phyloP scores from a whole-genome alignment of 2,797 vertebrate genomes.

The Setipinna tenuifilis region DNA sequence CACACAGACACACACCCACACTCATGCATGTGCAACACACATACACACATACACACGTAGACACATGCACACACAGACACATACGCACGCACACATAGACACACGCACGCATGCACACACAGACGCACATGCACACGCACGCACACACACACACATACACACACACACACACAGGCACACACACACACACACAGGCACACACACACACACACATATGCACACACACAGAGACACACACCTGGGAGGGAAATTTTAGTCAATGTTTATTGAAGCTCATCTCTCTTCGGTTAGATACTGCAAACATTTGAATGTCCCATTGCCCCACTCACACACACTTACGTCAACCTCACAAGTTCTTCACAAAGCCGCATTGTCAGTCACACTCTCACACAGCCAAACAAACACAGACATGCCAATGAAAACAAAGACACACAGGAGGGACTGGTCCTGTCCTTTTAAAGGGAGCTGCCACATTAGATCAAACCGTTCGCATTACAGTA shows the following conservation, averaged over 20 bases:
- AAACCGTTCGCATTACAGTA: slow-evolving; percentile 18
- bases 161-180: no score
- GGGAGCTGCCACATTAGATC: slow-evolving; percentile 23
- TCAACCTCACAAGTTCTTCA: no score
- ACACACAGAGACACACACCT: slow-evolving; percentile 4
- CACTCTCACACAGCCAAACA: slow-evolving; percentile 1
- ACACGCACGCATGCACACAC: no score
- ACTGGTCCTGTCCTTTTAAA: slow-evolving; percentile 12
- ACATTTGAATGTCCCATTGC: background rate
- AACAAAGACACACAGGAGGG: background rate
- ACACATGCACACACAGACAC: no score
- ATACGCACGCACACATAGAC: no score
- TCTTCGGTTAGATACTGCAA: background rate
- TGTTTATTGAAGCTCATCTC: background rate
- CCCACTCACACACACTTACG: background rate
- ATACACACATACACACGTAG: no score
- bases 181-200: no score
- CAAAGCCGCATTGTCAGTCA: background rate
- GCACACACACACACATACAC: no score
- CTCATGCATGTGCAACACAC: no score
- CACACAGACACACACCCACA: no score
- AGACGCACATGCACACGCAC: no score
- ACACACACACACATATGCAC: background rate
- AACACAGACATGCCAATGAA: background rate
- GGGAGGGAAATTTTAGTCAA: background rate